Evolutionary conservation across 2,797 vertebrate species (phyloP).

Genomic region (Lutjanus argentimaculatus): DNA sequence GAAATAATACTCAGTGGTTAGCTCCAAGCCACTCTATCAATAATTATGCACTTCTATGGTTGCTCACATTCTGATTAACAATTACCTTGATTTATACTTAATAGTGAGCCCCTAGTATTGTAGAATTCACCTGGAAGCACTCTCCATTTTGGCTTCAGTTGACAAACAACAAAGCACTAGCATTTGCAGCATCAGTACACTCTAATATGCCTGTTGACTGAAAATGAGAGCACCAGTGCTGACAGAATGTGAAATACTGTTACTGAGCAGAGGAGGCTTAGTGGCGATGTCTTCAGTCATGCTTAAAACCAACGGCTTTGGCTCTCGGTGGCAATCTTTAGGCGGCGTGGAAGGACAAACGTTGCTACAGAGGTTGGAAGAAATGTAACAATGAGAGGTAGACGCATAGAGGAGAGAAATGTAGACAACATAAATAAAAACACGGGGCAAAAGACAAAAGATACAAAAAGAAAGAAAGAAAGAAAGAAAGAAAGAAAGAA

Average conservation of each 20-base stretch:
- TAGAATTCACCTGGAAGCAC: constrained; percentile 59
- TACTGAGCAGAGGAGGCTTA: constrained; percentile 60
- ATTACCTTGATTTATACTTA: constrained; percentile 28
- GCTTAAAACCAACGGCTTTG: constrained; percentile 62
- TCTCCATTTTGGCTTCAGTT: constrained; percentile 58
- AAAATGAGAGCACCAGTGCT: constrained; percentile 62
- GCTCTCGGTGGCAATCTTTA: constrained; percentile 57
- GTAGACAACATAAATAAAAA: constrained; percentile 39
- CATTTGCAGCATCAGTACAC: constrained; percentile 73
- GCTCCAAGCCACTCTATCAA: constrained; percentile 40
- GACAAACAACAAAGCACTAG: constrained; percentile 62
- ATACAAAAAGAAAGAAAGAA: constrained; percentile 32
- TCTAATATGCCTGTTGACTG: constrained; percentile 71
- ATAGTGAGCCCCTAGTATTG: constrained; percentile 26
- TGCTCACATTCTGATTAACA: constrained; percentile 45
- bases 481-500: constrained; percentile 22
- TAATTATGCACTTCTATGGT: constrained; percentile 32
- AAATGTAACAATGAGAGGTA: constrained; percentile 53
- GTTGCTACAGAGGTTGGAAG: constrained; percentile 50
- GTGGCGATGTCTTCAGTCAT: constrained; percentile 61
- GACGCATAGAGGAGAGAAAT: constrained; percentile 17
- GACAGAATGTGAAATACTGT: constrained; percentile 71
- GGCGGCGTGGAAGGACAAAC: constrained; percentile 47
- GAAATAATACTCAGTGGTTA: constrained; percentile 49
- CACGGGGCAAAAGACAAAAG: too few relatives aligned